Base-by-base conservation (phyloP, 2,797 vertebrate species). In the Poecilia picta region DNA sequence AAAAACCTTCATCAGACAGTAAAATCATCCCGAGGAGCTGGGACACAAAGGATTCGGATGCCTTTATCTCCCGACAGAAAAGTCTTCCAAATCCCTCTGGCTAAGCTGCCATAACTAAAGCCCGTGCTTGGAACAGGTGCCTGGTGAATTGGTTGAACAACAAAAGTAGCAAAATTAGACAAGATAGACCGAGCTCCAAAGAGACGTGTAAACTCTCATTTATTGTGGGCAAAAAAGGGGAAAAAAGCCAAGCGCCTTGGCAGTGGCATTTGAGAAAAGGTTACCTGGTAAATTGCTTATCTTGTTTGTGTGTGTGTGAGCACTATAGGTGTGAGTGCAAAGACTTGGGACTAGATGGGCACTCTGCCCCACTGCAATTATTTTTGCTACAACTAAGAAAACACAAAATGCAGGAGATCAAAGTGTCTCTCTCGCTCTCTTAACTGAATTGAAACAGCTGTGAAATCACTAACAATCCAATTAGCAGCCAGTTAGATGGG, bases 41-140 rank as follows among this genome's bases (percentile, higher is more conserved):
- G 75, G 81, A 93, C 87, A 93, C 87, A 93, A 93, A 92, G 81
- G 81, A 90, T 76, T 91, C 59, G 31, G 81, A 86, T 90, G 85
- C 85, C 81, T 92, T 92, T 92, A 91, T 92, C 88, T 85, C 78
- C 72, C 64, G 78, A 85, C 83, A 82, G 91, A 88, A 92, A 92
- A 84, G 20, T 87, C 86, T 72, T 88, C 86, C 77, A 92, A 92
- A 90, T 91, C 87, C 86, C 79, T 87, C 77, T 73, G 64, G 83
- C 86, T 93, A 91, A 93, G 89, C 88, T 89, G 88, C 91, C 92
- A 87, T 90, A 88, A 91, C 90, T 89, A 92, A 93, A 89, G 81
- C 86, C 81, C 76, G 78, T 55, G 71, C 76, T 81, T 89, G 91
- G 91, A 83, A 84, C 76, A 78, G 81, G 83, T 79, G 79, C 80